A percentile compares a stretch with the other conserved stretches of the same genome.
Evolutionary conservation across 1,140 invertebrate genomes (phyloP).

Genomic region (Diorhabda carinulata): DNA sequence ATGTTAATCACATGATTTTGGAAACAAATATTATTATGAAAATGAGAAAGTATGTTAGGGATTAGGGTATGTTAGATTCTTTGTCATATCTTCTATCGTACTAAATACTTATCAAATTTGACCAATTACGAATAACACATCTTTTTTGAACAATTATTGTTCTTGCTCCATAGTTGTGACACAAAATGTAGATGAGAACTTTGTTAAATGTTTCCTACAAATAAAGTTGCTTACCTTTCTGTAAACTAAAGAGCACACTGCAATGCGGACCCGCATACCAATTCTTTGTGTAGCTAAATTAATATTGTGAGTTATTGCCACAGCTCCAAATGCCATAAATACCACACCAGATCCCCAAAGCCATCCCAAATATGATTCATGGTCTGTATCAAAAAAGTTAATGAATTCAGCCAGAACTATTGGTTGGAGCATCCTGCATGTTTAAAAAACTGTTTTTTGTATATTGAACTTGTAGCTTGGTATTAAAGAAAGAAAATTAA

Average conservation of each 20-base stretch:
- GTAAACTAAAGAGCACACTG: conserved; percentile 59
- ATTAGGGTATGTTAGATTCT: no score
- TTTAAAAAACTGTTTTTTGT: not conserved
- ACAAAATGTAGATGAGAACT: no score
- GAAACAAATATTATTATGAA: no score
- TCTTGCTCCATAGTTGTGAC: no score
- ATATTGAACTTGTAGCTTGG: conserved; percentile 24
- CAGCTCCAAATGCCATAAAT: conserved; percentile 45
- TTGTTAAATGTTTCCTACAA: not conserved
- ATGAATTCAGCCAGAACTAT: conserved; percentile 49
- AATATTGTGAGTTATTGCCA: conserved; percentile 47
- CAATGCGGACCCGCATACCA: conserved; percentile 58
- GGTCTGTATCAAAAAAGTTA: conserved; percentile 26
- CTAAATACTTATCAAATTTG: no score
- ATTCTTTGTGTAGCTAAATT: conserved; percentile 49
- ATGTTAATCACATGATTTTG: no score
- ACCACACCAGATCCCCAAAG: conserved; percentile 49
- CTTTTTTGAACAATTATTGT: no score
- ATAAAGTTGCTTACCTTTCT: conserved; percentile 54
- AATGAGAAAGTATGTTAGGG: no score
- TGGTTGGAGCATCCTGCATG: conserved; percentile 49
- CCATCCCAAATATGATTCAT: conserved; percentile 44
- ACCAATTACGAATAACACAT: no score
- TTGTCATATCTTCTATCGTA: no score
- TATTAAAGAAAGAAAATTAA: no score